Base-by-base conservation (phyloP, 2,888 invertebrate species). In the Drosophila austrosaltans region DNA sequence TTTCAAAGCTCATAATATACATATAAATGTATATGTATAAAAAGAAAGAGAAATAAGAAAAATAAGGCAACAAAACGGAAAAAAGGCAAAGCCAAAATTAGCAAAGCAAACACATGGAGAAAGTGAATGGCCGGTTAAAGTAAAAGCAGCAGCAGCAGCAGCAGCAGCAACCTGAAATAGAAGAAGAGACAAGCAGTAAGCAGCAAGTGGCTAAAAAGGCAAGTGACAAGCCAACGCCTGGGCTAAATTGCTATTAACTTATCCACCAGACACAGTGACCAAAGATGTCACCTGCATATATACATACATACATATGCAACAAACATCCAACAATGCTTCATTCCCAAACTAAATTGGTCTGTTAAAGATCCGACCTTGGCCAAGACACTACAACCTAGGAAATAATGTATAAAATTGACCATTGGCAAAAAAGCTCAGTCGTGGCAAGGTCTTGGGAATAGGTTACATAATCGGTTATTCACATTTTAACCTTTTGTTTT, bases 31-130 rank as follows among this genome's bases (percentile, higher is more conserved):
- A 16, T 16, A 16, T 16, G 16, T 16, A 56, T 6, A 57, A 39
- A 22, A 5, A 20, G 3, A 61, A 30, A 10, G 20, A 57, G 16
- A 58, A 28, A 61, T 12, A 61, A 32, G 20, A 32, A 57, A 42
- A 58, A 44, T 36, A 32, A 32, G 44, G 63, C 40, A 72, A 66
- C 61, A 69, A 69, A 48, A 48, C 48, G 48, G 48, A 48, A 25
- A 42, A 42, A 63, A 53, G 66, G 56, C 66, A 64, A 78, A 71
- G 63, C 66, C 68, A 53, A 82, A 87, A 80, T 87, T 84, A 81
- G 82, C 84, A 84, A 84, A 81, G 82, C 73, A 87, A 84, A 87
- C 72, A 72, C 74, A 72, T 67, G 68, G 87, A 84, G 87, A 87
- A 84, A 87, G 87, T 84, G 87, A 84, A 84, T 82, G 85, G 74